Base-by-base conservation (phyloP, 2,888 invertebrate species). In the Arrhopalites spinosus region DNA sequence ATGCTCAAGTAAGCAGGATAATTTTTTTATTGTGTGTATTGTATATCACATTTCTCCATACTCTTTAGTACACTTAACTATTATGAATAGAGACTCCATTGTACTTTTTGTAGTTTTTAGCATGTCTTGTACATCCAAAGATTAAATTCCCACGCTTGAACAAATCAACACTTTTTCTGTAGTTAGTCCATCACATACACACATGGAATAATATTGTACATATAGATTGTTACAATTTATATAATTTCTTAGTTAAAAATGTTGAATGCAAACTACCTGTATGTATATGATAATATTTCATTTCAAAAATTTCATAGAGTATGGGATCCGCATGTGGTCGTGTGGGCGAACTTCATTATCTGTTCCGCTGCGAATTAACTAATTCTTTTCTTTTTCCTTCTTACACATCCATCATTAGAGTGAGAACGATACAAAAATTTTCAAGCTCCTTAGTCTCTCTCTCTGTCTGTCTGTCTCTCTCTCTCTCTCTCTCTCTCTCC, bases 91-190 rank as follows among this genome's bases (percentile, higher is more conserved):
- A 56, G 23, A 20, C 23, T 23, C 53, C 53, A 56, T 20, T n/a
- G n/a, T n/a, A n/a, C n/a, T n/a, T n/a, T n/a, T n/a, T n/a, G n/a
- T n/a, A n/a, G n/a, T n/a, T n/a, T n/a, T n/a, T 11, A 36, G 3
- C 50, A n/a, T n/a, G 23, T 53, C 50, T 50, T n/a, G 45, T 61
- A 61, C 29, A 61, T 5, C 3, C 2, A 7, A 25, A 61, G 30
- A 17, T 27, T 36, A 23, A 56, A 36, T 70, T 70, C 59, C 43
- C 59, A 70, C 70, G 70, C 56, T 70, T 70, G 53, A 53, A 20
- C 70, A 56, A 56, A 27, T 53, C 56, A 64, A 64, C 64, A 64
- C 64, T 64, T 64, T 13, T n/a, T n/a, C 15, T 17, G 3, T 29
- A 11, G 5, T n/a, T 63, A 13, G 5, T 64, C 13, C 43, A 2